Evolutionary conservation across 2,888 invertebrate species (phyloP), one percentile per base, ranked within the genome.

Genomic region (Agrotis exclamationis): DNA sequence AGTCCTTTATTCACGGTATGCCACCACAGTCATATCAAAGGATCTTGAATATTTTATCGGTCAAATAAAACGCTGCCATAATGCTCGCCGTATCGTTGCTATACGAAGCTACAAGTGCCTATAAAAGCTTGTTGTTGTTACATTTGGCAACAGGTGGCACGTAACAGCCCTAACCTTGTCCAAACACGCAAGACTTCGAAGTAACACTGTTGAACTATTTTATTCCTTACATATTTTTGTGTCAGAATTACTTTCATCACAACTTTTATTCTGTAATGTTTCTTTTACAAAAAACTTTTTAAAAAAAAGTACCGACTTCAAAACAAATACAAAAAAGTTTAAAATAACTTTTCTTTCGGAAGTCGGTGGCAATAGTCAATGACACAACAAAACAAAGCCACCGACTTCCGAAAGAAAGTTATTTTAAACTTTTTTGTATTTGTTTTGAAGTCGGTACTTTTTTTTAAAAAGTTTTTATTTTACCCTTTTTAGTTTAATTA

Each of bases 131-230:
- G 85, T 63, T 75, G 68, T 68, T 70, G 85, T 63, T 75, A 70
- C 73, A 63, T 75, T 71, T 63, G 63, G 70, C 86, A 85, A 85
- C 84, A 85, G 82, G 84, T 85, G 75, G 77, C 59, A 50, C n/a
- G 53, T 72, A 79, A 71, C 53, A 71, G 20, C 62, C 58, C 56
- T 73, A 70, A 73, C 76, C 82, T 85, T 76, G 80, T 48, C 63
- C 70, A 54, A 73, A 76, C 75, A 67, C 64, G 65, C 62, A 80
- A 58, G 65, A 72, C 71, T 75, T 79, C 74, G 73, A 83, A 79
- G 74, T 62, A 84, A 74, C 64, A 70, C 59, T 72, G 72, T 76
- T 74, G 59, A 71, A 67, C 70, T 22, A 68, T 73, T 65, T 60
- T 48, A 62, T 74, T 53, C 59, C 63, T 75, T 71, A 68, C 70